Evolutionary conservation across 2,797 vertebrate genomes (phyloP).

Genomic region (Taeniopygia guttata): DNA sequence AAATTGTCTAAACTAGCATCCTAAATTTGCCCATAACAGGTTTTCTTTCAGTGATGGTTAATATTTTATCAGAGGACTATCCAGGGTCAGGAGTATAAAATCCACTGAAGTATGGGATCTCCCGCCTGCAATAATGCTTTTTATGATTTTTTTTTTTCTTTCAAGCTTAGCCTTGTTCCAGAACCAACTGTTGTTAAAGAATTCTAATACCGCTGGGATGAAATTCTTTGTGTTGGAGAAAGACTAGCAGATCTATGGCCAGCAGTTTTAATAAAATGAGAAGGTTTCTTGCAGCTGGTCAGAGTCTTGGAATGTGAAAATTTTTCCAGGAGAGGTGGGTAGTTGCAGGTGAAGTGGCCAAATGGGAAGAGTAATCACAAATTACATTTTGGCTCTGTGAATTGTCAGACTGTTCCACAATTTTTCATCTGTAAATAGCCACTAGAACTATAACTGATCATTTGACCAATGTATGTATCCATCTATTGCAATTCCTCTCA

Average conservation of each 20-base stretch:
- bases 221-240: constrained; percentile 2
- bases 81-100: not conserved
- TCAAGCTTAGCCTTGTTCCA: not conserved
- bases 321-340: constrained; percentile 15
- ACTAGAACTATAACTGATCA: not conserved
- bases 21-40: not conserved
- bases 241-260: not conserved
- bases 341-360: constrained; percentile 34
- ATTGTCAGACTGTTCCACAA: not conserved
- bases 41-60: not conserved
- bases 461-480: not conserved
- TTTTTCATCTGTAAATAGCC: not conserved
- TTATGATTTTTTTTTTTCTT: not conserved
- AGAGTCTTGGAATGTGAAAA: constrained; percentile 44
- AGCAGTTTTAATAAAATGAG: constrained; percentile 43
- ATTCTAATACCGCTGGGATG: not conserved
- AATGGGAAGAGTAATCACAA: constrained; percentile 36
- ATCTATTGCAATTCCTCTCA: not conserved
- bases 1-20: not conserved
- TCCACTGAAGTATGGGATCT: not conserved
- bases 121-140: not conserved
- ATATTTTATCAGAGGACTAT: not conserved
- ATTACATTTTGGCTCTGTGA: not conserved
- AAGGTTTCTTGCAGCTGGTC: constrained; percentile 21
- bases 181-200: constrained; percentile 19